Conservation (phyloP, 2,113 vertebrate species). For the Dasyprocta punctata region DNA sequence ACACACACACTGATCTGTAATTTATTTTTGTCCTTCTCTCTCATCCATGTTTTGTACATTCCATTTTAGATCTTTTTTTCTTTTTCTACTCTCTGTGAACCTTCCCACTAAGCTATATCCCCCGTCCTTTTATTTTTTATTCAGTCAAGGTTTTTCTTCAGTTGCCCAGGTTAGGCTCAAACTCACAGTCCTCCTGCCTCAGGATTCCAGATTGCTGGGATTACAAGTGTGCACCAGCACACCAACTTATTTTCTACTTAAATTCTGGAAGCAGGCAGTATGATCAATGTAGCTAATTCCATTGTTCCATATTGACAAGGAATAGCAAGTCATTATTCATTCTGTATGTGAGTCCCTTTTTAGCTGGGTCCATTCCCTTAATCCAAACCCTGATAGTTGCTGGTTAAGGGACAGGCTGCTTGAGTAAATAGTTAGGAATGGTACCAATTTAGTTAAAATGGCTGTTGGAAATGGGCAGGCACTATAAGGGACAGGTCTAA, state of each 20-base stretch:
- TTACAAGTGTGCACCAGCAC: not conserved
- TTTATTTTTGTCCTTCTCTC: not conserved
- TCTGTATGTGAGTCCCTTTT: not conserved
- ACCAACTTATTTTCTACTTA: constrained; percentile 3
- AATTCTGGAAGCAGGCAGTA: not conserved
- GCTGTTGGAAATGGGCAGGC: not conserved
- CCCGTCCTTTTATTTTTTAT: not conserved
- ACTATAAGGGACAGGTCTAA: not conserved
- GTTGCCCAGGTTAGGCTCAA: not conserved
- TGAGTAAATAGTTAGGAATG: not conserved
- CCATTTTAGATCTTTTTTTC: not conserved
- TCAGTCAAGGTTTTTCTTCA: not conserved
- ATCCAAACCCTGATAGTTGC: not conserved
- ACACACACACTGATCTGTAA: not conserved
- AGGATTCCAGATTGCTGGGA: not conserved
- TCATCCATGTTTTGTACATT: not conserved
- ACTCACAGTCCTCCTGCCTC: not conserved
- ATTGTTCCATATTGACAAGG: not conserved
- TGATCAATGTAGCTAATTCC: not conserved
- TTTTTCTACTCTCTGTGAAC: not conserved
- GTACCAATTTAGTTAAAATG: not conserved
- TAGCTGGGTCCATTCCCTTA: not conserved
- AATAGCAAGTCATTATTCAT: not conserved
- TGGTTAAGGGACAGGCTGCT: not conserved
- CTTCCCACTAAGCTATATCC: not conserved